These are phyloP conservation scores for Tringa solitaria DNA, from an alignment of 2,113 vertebrate species.

Conservation along the genomic window DNA sequence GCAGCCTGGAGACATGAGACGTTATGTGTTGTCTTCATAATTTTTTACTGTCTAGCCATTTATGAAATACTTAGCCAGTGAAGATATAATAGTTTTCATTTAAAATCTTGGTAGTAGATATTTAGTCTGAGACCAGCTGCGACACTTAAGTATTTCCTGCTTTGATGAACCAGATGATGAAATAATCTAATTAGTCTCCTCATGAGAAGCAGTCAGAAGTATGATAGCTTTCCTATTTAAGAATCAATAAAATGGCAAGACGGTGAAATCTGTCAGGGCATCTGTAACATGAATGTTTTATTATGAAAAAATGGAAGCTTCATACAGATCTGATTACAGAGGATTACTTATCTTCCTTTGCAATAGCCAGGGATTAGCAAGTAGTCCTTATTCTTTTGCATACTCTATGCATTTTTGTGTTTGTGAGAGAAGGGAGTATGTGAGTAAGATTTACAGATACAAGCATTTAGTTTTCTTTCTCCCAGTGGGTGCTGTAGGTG, in stretches of 20 bases:
- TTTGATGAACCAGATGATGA: conserved; percentile 72
- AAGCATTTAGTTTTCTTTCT: neutral
- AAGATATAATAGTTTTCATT: conserved; percentile 68
- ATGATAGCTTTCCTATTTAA: conserved; percentile 57
- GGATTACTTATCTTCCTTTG: conserved; percentile 26
- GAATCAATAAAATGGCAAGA: conserved; percentile 60
- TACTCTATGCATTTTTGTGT: neutral
- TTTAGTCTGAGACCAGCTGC: conserved; percentile 69
- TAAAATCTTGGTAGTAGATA: conserved; percentile 61
- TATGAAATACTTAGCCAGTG: conserved; percentile 53
- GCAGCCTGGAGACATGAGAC: neutral
- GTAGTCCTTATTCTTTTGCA: neutral
- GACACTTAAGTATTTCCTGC: conserved; percentile 73
- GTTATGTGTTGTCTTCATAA: conserved; percentile 35
- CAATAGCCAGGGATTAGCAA: neutral
- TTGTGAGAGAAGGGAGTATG: neutral
- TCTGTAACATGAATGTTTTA: conserved; percentile 37
- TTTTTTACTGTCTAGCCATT: conserved; percentile 55
- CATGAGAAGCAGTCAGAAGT: conserved; percentile 64
- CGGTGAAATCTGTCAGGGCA: conserved; percentile 39
- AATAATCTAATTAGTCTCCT: conserved; percentile 72
- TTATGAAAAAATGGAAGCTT: conserved; percentile 11
- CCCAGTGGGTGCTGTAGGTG: neutral
- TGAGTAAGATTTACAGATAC: neutral
- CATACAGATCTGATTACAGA: conserved; percentile 30